Evolutionary conservation across 1,140 invertebrate species (phyloP).

Genomic region (Diorhabda sublineata): DNA sequence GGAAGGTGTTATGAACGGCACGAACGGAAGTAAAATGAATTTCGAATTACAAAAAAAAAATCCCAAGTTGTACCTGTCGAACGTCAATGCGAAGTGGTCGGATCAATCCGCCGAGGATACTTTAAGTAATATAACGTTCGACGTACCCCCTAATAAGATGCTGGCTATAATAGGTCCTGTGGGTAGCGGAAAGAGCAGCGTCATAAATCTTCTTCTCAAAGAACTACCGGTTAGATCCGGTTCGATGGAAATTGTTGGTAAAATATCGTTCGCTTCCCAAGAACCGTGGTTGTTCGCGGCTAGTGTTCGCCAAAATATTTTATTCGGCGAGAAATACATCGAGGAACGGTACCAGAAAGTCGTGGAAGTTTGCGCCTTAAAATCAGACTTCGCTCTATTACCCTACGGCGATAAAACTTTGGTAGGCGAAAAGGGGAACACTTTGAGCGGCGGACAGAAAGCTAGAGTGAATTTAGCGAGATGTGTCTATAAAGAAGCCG

Average conservation of each 20-base stretch:
- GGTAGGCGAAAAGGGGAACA: slow-evolving; percentile 69
- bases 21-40: not conserved
- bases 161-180: slow-evolving; percentile 76
- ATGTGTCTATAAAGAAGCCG: slow-evolving; percentile 52
- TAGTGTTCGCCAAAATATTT: slow-evolving; percentile 58
- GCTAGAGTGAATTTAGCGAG: slow-evolving; percentile 72
- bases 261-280: slow-evolving; percentile 74
- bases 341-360: slow-evolving; percentile 61
- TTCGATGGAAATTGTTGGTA: slow-evolving; percentile 65
- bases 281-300: slow-evolving; percentile 73
- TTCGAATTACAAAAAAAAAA: slow-evolving; percentile 10
- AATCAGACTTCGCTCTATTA: slow-evolving; percentile 67
- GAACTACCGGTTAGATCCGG: slow-evolving; percentile 67
- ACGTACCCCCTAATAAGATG: slow-evolving; percentile 50
- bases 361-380: slow-evolving; percentile 58
- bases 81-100: slow-evolving; percentile 39
- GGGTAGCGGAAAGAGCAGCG: slow-evolving; percentile 76
- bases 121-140: slow-evolving; percentile 36
- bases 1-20: slow-evolving; percentile 8
- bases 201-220: slow-evolving; percentile 66
- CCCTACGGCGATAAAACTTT: slow-evolving; percentile 53
- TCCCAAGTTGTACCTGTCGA: slow-evolving; percentile 33
- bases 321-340: slow-evolving; percentile 53
- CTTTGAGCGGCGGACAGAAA: slow-evolving; percentile 73
- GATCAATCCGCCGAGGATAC: slow-evolving; percentile 35